A percentile compares a stretch with the other conserved stretches of the same genome.
These are phyloP conservation scores for Hemiscyllium ocellatum DNA, from an alignment of 2,113 vertebrate genomes.

Conservation along the genomic window DNA sequence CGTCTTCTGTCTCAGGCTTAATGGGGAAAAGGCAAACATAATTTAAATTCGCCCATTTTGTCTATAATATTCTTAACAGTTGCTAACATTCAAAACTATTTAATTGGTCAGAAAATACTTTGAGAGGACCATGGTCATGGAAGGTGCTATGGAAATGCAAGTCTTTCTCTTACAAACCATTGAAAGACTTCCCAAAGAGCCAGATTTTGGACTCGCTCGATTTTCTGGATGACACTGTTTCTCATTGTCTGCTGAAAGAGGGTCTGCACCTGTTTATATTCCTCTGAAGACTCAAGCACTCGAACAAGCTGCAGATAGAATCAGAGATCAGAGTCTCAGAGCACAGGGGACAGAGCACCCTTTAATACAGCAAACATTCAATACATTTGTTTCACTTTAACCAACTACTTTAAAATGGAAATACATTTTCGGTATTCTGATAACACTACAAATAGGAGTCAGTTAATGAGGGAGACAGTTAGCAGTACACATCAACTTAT, in stretches of 20 bases:
- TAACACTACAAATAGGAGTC: neutral
- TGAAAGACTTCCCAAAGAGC: conserved; percentile 70
- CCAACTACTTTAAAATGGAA: neutral
- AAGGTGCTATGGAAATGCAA: neutral
- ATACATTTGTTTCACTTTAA: neutral
- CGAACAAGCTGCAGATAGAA: conserved; percentile 54
- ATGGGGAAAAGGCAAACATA: no score
- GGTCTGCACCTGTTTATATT: conserved; percentile 52
- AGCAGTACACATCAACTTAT: neutral
- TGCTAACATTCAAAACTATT: neutral
- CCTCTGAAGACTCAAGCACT: conserved; percentile 45
- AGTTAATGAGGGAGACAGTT: neutral
- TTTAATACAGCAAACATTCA: neutral
- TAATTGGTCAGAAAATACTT: neutral
- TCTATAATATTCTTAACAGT: neutral
- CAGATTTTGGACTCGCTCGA: conserved; percentile 71
- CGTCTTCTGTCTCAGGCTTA: neutral
- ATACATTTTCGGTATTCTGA: neutral
- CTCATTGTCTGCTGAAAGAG: conserved; percentile 67
- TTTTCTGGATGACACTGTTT: conserved; percentile 54
- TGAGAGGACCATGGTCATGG: neutral
- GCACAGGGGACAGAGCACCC: no score
- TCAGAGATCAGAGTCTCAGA: neutral
- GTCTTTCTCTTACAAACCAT: conserved; percentile 58
- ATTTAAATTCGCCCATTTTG: no score